Evolutionary conservation across 92 coral and sea anemone species (phyloP).

Genomic region (Nematostella vectensis): DNA sequence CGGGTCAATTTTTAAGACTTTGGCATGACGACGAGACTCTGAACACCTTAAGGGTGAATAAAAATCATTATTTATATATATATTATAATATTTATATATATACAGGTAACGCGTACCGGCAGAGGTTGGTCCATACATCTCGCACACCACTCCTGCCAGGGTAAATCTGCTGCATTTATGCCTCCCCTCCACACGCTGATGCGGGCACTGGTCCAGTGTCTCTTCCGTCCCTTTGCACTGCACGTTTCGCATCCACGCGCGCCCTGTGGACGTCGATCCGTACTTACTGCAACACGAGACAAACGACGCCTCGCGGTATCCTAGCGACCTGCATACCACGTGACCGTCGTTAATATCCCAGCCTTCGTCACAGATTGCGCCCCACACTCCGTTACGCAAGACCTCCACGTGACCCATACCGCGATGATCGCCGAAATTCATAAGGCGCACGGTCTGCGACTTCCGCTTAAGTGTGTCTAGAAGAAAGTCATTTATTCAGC

Average conservation of each 20-base stretch:
- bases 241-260: constrained; percentile 24
- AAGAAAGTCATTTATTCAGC: background rate
- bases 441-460: background rate
- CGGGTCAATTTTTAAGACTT: no score
- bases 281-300: constrained; percentile 18
- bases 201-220: constrained; percentile 1
- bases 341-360: constrained; percentile 2
- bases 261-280: constrained; percentile 12
- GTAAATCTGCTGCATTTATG: constrained; percentile 18
- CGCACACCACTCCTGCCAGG: constrained; percentile 31
- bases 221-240: constrained; percentile 14
- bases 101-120: no score
- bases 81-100: no score
- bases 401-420: constrained; percentile 4
- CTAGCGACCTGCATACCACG: constrained; percentile 1
- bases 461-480: background rate
- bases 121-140: background rate
- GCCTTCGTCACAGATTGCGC: constrained; percentile 1
- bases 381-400: constrained; percentile 3
- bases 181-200: constrained; percentile 1
- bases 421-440: background rate
- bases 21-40: no score
- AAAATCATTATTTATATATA: no score
- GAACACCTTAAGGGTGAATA: no score
- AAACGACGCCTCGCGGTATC: background rate